Evolutionary conservation across 2,888 invertebrate genomes (phyloP).

Genomic region (Eumacrocentrus americanus): DNA sequence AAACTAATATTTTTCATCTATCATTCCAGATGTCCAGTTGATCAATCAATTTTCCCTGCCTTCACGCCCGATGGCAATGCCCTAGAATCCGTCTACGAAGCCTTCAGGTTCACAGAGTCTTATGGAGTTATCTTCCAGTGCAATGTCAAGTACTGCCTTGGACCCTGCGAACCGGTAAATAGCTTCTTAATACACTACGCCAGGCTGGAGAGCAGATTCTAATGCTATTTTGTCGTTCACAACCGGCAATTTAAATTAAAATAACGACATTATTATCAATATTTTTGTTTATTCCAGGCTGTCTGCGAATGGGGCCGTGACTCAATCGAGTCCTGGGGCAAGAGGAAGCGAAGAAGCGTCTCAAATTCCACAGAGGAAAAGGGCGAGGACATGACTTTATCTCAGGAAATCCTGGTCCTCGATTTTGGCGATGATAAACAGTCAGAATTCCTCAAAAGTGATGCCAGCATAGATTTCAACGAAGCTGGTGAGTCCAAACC

Average conservation of each 20-base stretch:
- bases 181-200: not conserved
- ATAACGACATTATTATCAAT: too few relatives aligned
- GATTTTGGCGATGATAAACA: conserved; percentile 92
- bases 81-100: conserved; percentile 89
- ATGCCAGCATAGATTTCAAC: conserved; percentile 69
- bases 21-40: conserved; percentile 81
- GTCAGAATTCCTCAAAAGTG: conserved; percentile 79
- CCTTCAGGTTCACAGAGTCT: conserved; percentile 94
- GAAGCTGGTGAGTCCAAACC: conserved; percentile 60
- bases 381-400: conserved; percentile 88
- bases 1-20: too few relatives aligned
- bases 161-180: conserved; percentile 89
- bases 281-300: conserved; percentile 40
- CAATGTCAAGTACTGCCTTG: conserved; percentile 94
- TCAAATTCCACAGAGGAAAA: conserved; percentile 70
- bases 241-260: too few relatives aligned
- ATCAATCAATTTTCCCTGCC: conserved; percentile 91
- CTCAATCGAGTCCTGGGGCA: conserved; percentile 89
- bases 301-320: conserved; percentile 90
- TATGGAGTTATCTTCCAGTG: conserved; percentile 97
- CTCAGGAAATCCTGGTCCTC: conserved; percentile 90
- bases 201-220: too few relatives aligned
- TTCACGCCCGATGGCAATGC: conserved; percentile 91
- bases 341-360: conserved; percentile 78
- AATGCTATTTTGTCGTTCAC: too few relatives aligned